Evolutionary conservation across 2,888 invertebrate genomes (phyloP).

Genomic region (Chymomyza amoena): DNA sequence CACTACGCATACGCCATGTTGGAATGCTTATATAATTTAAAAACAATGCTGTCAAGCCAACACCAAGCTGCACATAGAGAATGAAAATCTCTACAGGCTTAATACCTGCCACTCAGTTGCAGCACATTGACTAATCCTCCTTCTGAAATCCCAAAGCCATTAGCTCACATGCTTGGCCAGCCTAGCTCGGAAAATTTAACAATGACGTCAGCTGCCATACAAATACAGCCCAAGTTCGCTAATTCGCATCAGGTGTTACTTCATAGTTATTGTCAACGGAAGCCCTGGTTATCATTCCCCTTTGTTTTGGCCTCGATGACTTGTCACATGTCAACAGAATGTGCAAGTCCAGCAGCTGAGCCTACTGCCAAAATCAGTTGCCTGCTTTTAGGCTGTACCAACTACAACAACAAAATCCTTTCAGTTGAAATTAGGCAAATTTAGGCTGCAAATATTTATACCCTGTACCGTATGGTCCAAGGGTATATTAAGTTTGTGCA

Average conservation of each 20-base stretch:
- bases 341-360: conserved; percentile 13
- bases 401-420: conserved; percentile 36
- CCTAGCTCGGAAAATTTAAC: conserved; percentile 10
- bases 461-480: too few species aligned
- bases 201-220: conserved; percentile 2
- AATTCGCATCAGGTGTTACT: conserved; percentile 7
- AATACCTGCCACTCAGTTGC: conserved; percentile 48
- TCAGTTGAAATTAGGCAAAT: conserved; percentile 62
- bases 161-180: conserved; percentile 28
- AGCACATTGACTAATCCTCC: conserved; percentile 58
- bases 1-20: conserved; percentile 39
- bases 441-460: conserved; percentile 58
- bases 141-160: conserved; percentile 59
- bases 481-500: too few species aligned
- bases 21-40: background rate
- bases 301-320: conserved; percentile 59
- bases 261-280: background rate
- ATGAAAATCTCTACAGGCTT: background rate
- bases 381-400: conserved; percentile 8
- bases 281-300: conserved; percentile 33
- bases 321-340: conserved; percentile 64
- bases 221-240: background rate
- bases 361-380: conserved; percentile 35
- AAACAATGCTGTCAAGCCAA: background rate
- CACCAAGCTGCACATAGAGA: background rate